Evolutionary conservation across 1,140 invertebrate genomes (phyloP).

Genomic region (Maniola jurtina): DNA sequence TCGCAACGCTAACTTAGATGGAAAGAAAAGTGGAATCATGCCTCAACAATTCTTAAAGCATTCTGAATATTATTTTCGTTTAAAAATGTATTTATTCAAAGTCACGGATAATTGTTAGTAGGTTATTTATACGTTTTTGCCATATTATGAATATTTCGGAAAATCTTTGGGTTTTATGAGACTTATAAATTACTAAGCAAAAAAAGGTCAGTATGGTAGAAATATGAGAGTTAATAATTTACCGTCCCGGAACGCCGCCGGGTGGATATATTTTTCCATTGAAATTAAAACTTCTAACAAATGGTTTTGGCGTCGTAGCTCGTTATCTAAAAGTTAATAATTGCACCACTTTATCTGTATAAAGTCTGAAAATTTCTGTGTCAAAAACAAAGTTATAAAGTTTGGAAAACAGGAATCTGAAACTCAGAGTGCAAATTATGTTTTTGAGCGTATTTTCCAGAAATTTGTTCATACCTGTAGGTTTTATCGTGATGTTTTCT

Average conservation of each 20-base stretch:
- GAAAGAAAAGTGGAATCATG: too few relatives aligned
- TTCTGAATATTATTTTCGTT: too few relatives aligned
- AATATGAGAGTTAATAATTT: conserved; percentile 9
- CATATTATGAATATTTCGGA: neutral
- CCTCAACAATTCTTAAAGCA: too few relatives aligned
- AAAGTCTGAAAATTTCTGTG: neutral
- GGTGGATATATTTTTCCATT: conserved; percentile 1
- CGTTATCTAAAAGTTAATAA: conserved; percentile 9
- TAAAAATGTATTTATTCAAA: too few relatives aligned
- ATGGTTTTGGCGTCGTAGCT: conserved; percentile 4
- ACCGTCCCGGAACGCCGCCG: neutral
- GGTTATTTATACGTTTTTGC: neutral
- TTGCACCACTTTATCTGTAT: neutral
- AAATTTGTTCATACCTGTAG: neutral
- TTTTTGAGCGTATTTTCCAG: neutral
- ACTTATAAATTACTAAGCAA: neutral
- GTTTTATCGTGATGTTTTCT: neutral
- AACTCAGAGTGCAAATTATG: too few relatives aligned
- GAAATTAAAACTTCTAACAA: conserved; percentile 12
- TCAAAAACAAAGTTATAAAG: neutral
- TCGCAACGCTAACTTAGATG: too few relatives aligned
- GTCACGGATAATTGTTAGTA: too few relatives aligned
- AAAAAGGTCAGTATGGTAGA: neutral
- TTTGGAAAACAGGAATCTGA: neutral
- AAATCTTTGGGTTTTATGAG: neutral